phyloP scores from a whole-genome alignment of 2,113 vertebrate species.

The Emydura subglobosa region DNA sequence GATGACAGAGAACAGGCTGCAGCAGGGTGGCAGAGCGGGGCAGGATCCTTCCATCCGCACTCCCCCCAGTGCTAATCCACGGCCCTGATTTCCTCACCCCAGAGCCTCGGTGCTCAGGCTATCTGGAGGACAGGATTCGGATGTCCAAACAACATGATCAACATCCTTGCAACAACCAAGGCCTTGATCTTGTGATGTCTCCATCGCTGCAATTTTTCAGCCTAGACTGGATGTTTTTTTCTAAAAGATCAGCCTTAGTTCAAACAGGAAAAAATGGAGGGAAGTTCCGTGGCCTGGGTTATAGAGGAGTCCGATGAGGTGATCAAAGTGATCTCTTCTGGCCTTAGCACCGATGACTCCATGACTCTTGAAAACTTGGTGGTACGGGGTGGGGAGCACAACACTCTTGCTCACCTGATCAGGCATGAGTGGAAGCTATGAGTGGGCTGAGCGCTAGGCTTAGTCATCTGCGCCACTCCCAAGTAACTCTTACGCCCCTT shows the following conservation, averaged over 20 bases:
- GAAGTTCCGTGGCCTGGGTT: not conserved
- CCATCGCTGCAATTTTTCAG: not conserved
- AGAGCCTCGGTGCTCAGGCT: not conserved
- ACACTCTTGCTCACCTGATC: not conserved
- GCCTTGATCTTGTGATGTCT: not conserved
- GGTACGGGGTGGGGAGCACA: not conserved
- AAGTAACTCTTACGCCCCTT: not conserved
- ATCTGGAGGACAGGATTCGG: not conserved
- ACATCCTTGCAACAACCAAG: not conserved
- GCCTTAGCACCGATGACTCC: no score
- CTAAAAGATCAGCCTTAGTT: not conserved
- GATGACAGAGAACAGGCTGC: not conserved
- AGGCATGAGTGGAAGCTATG: no score
- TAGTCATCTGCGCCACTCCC: not conserved
- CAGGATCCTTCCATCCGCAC: not conserved
- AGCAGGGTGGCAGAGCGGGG: fast-evolving
- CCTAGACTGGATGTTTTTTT: not conserved
- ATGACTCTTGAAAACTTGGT: not conserved
- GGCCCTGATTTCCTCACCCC: no score
- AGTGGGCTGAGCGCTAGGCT: no score
- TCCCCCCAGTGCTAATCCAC: fast-evolving
- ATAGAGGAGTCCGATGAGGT: not conserved
- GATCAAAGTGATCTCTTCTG: not conserved
- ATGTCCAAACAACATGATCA: not conserved
- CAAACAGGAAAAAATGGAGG: not conserved